These are phyloP conservation scores for Cynopterus brachyotis DNA, from an alignment of 2,113 vertebrate genomes.

Conservation along the genomic window DNA sequence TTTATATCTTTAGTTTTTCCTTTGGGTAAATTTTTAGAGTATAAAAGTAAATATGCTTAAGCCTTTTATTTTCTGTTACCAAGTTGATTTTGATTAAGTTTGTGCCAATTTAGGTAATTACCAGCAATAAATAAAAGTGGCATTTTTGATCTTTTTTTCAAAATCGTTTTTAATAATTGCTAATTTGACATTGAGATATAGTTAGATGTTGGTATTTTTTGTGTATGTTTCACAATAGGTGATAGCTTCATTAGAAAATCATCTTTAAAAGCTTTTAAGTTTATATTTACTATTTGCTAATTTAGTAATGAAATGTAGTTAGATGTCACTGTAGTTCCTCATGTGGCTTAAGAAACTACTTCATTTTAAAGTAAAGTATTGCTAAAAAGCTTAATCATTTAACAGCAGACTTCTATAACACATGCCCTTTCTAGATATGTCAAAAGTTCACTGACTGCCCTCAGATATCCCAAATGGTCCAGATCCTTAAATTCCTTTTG, in stretches of 20 bases:
- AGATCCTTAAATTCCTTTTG: not conserved
- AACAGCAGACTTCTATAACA: not conserved
- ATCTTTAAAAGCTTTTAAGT: not conserved
- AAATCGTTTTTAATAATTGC: not conserved
- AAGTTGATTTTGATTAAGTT: conserved; percentile 15
- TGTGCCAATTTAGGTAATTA: not conserved
- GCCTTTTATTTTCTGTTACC: not conserved
- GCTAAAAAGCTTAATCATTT: not conserved
- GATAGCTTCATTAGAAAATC: not conserved
- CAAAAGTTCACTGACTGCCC: conserved; percentile 39
- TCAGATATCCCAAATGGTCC: not conserved
- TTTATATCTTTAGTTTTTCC: not conserved
- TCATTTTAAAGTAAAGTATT: not conserved
- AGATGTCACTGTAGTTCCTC: not conserved
- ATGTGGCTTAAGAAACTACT: not conserved
- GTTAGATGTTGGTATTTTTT: not conserved
- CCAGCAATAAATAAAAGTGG: not conserved
- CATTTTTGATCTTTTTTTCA: not conserved
- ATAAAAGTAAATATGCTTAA: not conserved
- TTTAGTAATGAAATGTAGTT: not conserved
- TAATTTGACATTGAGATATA: not conserved
- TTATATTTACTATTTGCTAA: conserved; percentile 30
- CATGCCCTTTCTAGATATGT: not conserved
- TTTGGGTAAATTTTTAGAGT: not conserved
- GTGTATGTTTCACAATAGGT: not conserved